Base-by-base conservation (phyloP, 2,888 invertebrate species). In the Drosophila tripunctata region DNA sequence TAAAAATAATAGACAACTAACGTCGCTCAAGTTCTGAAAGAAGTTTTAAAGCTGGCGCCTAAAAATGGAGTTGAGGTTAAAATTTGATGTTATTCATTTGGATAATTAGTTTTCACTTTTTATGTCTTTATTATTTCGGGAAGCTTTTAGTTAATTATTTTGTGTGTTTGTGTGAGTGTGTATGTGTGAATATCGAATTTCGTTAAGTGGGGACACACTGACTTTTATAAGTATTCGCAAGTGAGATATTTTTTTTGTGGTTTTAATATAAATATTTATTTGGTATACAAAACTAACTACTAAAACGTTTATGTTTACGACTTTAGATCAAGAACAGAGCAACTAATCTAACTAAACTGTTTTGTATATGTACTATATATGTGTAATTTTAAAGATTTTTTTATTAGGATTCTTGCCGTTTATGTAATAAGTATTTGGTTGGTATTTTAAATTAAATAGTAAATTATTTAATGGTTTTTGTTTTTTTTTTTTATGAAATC, bases 301-400 rank as follows among this genome's bases (percentile, higher is more conserved):
- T 58, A 76, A 75, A 62, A 68, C 50, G 61, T 57, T 71, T 70
- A 71, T 54, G 57, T 56, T 57, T 75, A 73, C 75, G 71, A 66
- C 43, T 73, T 75, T 52, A 75, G 65, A 55, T 74, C 52, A 64
- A 65, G 56, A 67, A 74, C 67, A 75, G 67, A 75, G 54, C 62
- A 74, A 71, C 62, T 71, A 70, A 75, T n/a, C 76, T 63, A 75
- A 60, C 74, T 75, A 76, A 60, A 38, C 71, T 76, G 38, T 50
- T 67, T 62, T 38, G 48, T 48, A 50, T 41, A 24, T 52, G 30
- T 24, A 36, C 54, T 58, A 47, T 36, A 38, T 50, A 22, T 24
- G 30, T 40, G 24, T 44, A 14, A 17, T 43, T 68, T 58, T 15
- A 22, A 15, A 14, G 41, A n/a, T n/a, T n/a, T n/a, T n/a, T n/a